Percentiles rank a stretch among this genome's conserved stretches.
phyloP scores from a whole-genome alignment of 64 coral and sea anemone species.

The Dendrophyllia cribrosa region DNA sequence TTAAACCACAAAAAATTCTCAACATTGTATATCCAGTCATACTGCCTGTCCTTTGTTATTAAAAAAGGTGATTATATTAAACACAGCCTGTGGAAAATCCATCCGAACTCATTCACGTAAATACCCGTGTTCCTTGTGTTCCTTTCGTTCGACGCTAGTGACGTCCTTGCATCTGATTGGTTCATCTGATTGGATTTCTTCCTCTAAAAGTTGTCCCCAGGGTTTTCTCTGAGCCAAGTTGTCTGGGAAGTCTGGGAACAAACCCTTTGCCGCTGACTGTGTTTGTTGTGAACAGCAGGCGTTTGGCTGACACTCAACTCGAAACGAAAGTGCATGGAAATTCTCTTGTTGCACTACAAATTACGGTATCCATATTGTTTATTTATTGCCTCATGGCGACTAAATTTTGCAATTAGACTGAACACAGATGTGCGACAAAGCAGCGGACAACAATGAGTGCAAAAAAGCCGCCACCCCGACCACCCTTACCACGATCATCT shows the following conservation, averaged over 20 bases:
- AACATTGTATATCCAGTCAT: slow-evolving; percentile 25
- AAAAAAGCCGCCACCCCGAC: slow-evolving; percentile 86
- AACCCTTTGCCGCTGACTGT: slow-evolving; percentile 8
- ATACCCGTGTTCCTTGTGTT: slow-evolving; percentile 6
- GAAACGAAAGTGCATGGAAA: background rate
- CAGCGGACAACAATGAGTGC: slow-evolving; percentile 75
- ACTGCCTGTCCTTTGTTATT: slow-evolving; percentile 10
- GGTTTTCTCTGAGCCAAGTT: too few relatives aligned
- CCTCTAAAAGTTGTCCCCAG: background rate
- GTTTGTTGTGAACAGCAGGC: background rate
- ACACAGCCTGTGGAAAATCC: background rate
- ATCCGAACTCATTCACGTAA: slow-evolving; percentile 20
- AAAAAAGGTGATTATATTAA: background rate
- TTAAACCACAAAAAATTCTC: background rate
- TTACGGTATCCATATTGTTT: too few relatives aligned
- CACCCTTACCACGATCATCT: slow-evolving; percentile 60
- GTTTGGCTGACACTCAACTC: background rate
- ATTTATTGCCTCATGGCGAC: slow-evolving; percentile 22
- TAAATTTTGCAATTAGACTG: slow-evolving; percentile 17
- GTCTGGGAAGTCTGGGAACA: background rate
- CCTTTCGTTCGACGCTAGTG: slow-evolving; percentile 61
- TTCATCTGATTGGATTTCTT: background rate
- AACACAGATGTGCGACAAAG: slow-evolving; percentile 25
- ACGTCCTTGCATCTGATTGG: slow-evolving; percentile 76
- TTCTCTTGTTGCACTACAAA: too few relatives aligned